phyloP scores from a whole-genome alignment of 1,140 invertebrate species.

The Ceratina japonica region DNA sequence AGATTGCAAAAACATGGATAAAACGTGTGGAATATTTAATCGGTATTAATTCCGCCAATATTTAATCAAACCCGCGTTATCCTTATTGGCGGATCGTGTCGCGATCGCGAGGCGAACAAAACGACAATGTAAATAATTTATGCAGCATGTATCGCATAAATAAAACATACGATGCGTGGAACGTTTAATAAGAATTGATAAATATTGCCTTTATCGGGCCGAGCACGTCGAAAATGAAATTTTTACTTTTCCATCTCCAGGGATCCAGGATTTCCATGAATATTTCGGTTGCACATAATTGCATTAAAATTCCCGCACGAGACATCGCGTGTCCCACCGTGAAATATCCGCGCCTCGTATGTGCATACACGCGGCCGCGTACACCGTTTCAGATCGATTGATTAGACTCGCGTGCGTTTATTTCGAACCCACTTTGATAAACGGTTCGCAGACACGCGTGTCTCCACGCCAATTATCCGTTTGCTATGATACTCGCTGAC shows the following conservation, averaged over 20 bases:
- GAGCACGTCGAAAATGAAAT: neutral
- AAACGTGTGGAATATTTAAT: too few species aligned
- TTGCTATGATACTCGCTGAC: neutral
- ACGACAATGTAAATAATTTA: too few species aligned
- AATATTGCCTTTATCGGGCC: neutral
- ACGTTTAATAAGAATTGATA: too few species aligned
- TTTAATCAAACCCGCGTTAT: too few species aligned
- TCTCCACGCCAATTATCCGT: neutral
- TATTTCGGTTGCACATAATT: neutral
- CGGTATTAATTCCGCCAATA: too few species aligned
- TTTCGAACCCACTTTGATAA: neutral
- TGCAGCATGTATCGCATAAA: too few species aligned
- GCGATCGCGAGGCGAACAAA: too few species aligned
- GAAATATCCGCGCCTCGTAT: neutral
- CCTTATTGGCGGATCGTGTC: too few species aligned
- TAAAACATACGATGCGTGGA: too few species aligned
- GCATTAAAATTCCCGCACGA: neutral
- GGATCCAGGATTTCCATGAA: too few species aligned
- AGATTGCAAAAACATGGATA: too few species aligned
- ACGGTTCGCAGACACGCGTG: neutral
- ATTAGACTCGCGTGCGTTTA: constrained; percentile 23
- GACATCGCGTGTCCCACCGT: constrained; percentile 9
- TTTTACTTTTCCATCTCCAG: neutral
- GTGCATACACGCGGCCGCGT: neutral
- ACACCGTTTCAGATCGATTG: constrained; percentile 9